Base-by-base conservation (phyloP, 2,113 vertebrate genomes). In the Athene cunicularia region DNA sequence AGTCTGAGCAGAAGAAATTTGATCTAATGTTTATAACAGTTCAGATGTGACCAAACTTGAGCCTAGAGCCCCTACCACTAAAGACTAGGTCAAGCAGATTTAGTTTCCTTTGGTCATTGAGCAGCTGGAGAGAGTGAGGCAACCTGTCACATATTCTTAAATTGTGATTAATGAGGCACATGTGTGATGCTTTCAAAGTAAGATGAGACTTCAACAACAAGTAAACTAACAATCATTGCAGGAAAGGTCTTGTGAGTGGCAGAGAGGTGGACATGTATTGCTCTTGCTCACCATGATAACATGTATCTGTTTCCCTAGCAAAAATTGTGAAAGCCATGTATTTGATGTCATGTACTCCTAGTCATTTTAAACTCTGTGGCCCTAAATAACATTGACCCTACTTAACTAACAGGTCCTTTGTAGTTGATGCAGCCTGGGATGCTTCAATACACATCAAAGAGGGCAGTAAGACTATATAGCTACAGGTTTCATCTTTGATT, bases 61-160 rank as follows among this genome's bases (percentile, higher is more conserved):
- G 41, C 41, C 58, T 52, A 47, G 52, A 89, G 27, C 3, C 41
- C 20, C 21, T n/a, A 41, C 12, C 18, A 22, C 32, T 58, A 28
- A 89, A 66, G 62, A 95, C 43, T 75, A 71, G 55, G 70, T 86
- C 70, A 82, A 39, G 37, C 0, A 1, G 88, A 90, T 95, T 84
- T 41, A 56, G 58, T 83, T 96, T 87, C 76, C 58, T 83, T 53
- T 72, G 68, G 68, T 83, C 58, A 39, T 17, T 75, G 81, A 90
- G 73, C 81, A 72, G 47, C 53, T 86, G 63, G 58, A 66, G 68
- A 71, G 91, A 82, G 71, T 95, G 88, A 95, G 87, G 53, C 67
- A 90, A 62, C 43, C 90, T 94, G 93, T 90, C 90, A 80, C 52
- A 27, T 88, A 58, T 88, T 80, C 90, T 94, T 80, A 67, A 88